These are phyloP conservation scores for Rhopalosiphum nymphaeae DNA, from an alignment of 2,888 invertebrate species.

Conservation along the genomic window DNA sequence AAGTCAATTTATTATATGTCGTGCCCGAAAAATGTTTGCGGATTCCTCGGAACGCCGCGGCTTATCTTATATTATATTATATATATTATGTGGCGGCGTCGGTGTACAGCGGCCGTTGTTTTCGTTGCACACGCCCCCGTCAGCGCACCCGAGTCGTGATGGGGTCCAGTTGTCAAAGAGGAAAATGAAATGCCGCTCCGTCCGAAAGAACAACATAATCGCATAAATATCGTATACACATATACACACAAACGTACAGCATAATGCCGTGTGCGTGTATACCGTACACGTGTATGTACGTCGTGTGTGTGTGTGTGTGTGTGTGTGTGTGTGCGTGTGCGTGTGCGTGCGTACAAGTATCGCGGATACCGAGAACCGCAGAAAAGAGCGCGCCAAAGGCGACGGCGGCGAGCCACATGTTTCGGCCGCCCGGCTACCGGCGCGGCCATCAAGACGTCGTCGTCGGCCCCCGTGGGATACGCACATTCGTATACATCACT, in stretches of 20 bases:
- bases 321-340: background rate
- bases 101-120: background rate
- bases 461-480: background rate
- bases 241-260: background rate
- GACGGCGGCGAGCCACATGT: constrained; percentile 7
- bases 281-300: background rate
- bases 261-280: background rate
- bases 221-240: background rate
- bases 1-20: constrained; percentile 36
- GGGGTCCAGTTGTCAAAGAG: constrained; percentile 17
- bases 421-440: background rate
- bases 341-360: background rate
- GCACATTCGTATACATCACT: background rate
- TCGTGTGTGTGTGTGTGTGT: background rate
- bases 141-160: background rate
- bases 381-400: constrained; percentile 23
- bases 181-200: background rate
- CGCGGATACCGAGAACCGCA: constrained; percentile 35
- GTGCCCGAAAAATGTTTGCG: constrained; percentile 1
- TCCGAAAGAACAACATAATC: constrained; percentile 58
- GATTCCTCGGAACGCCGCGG: constrained; percentile 45
- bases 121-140: constrained; percentile 41
- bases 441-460: background rate
- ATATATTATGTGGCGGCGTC: background rate
- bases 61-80: background rate